A percentile compares a stretch with the other conserved stretches of the same genome.
Conservation (phyloP, 2,113 vertebrate genomes). For the Gallinago undulata region DNA sequence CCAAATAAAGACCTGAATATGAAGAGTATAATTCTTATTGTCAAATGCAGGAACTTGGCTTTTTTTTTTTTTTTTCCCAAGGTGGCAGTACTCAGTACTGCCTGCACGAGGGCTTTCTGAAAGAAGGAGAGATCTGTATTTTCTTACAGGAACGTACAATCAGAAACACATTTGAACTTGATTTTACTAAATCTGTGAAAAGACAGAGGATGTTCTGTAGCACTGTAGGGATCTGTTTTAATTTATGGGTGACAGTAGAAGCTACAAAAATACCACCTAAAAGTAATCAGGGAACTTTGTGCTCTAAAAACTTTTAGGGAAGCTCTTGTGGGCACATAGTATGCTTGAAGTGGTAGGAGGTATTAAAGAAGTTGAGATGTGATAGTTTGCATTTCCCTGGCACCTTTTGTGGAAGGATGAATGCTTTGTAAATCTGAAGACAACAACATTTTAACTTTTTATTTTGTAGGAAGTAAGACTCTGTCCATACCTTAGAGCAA, state of each 20-base stretch:
- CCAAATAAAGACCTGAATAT: neutral
- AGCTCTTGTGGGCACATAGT: neutral
- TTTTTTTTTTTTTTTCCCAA: neutral
- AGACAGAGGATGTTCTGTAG: neutral
- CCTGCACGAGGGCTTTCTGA: neutral
- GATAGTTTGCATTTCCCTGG: neutral
- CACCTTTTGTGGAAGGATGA: neutral
- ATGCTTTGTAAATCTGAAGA: neutral
- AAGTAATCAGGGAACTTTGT: neutral
- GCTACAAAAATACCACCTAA: neutral
- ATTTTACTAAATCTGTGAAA: neutral
- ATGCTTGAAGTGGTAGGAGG: neutral
- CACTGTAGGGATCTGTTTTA: neutral
- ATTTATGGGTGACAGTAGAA: neutral
- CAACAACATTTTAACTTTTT: neutral
- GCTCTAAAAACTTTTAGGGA: neutral
- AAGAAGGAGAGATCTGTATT: neutral
- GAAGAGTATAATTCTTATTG: neutral
- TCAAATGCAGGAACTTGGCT: neutral
- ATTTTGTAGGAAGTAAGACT: neutral
- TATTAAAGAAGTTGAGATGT: neutral
- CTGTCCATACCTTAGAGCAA: neutral
- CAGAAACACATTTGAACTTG: neutral
- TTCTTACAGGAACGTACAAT: neutral
- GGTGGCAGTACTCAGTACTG: neutral